phyloP scores from a whole-genome alignment of 2,888 invertebrate species.

The Pseudeuparius sepicola region DNA sequence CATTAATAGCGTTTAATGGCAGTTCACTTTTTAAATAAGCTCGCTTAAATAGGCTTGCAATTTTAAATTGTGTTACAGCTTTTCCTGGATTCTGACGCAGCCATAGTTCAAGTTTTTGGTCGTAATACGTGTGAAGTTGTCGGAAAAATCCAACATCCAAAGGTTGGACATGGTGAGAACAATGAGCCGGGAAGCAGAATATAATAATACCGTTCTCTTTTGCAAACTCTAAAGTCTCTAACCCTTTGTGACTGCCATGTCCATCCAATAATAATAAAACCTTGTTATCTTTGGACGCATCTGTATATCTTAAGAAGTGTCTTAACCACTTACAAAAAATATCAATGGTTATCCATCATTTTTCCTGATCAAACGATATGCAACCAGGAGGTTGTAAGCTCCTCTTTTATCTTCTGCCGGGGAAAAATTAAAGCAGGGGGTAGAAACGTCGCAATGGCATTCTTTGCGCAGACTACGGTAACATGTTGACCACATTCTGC shows the following conservation, averaged over 20 bases:
- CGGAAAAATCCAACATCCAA: background rate
- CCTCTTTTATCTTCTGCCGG: no score
- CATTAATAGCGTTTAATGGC: background rate
- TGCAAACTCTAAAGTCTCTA: conserved; percentile 27
- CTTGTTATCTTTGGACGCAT: conserved; percentile 16
- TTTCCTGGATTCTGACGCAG: no score
- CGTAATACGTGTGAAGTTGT: background rate
- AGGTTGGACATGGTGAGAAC: no score
- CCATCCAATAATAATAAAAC: conserved; percentile 32
- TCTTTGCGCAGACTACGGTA: no score
- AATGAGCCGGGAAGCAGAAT: no score
- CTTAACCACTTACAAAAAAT: conserved; percentile 20
- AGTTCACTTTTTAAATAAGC: conserved; percentile 1
- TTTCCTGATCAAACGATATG: conserved; percentile 7
- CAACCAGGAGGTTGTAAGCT: conserved; percentile 1
- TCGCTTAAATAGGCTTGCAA: background rate
- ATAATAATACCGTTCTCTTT: no score
- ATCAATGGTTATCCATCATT: conserved; percentile 28
- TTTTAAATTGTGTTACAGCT: conserved; percentile 1
- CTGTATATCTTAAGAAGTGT: conserved; percentile 18
- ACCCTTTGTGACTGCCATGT: conserved; percentile 26
- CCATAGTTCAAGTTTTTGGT: background rate
- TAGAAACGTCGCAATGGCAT: no score
- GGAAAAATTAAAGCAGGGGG: no score
- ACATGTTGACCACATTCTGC: no score